A percentile compares a stretch with the other conserved stretches of the same genome.
phyloP scores from a whole-genome alignment of 2,888 invertebrate genomes.

The Oligia strigilis region DNA sequence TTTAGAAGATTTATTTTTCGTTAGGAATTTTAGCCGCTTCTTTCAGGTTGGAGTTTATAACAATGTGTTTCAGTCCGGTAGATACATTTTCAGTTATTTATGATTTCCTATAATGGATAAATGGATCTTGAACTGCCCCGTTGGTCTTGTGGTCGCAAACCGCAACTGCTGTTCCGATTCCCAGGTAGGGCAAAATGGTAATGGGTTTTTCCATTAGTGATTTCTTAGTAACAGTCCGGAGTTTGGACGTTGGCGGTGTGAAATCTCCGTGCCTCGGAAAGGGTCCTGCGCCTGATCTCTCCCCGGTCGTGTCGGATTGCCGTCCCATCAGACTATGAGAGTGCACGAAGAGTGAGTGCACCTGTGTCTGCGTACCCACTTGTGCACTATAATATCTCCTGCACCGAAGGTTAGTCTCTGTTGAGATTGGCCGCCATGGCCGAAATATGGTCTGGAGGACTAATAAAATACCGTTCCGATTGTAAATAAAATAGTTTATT shows the following conservation, averaged over 20 bases:
- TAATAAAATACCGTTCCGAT: not conserved
- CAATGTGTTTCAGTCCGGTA: not conserved
- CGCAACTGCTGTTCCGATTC: too few species aligned
- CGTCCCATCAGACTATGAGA: too few species aligned
- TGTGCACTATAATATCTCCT: not conserved
- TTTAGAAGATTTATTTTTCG: conserved; percentile 15
- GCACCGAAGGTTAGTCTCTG: not conserved
- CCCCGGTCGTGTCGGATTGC: too few species aligned
- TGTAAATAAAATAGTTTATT: not conserved
- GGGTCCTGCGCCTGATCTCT: not conserved
- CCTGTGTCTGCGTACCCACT: too few species aligned
- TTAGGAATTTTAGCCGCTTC: not conserved
- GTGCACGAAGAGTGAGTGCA: too few species aligned
- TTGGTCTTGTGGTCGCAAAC: too few species aligned
- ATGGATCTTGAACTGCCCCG: too few species aligned
- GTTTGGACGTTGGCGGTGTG: too few species aligned
- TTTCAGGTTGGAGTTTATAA: conserved; percentile 4
- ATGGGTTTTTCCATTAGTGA: too few species aligned
- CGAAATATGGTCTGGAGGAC: not conserved
- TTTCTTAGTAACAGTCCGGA: too few species aligned
- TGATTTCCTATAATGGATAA: too few species aligned
- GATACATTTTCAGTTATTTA: not conserved
- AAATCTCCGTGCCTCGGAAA: not conserved
- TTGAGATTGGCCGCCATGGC: not conserved
- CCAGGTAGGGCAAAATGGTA: too few species aligned